Conservation (phyloP, 2,888 invertebrate species). For the Hermaeophaga mercurialis region DNA sequence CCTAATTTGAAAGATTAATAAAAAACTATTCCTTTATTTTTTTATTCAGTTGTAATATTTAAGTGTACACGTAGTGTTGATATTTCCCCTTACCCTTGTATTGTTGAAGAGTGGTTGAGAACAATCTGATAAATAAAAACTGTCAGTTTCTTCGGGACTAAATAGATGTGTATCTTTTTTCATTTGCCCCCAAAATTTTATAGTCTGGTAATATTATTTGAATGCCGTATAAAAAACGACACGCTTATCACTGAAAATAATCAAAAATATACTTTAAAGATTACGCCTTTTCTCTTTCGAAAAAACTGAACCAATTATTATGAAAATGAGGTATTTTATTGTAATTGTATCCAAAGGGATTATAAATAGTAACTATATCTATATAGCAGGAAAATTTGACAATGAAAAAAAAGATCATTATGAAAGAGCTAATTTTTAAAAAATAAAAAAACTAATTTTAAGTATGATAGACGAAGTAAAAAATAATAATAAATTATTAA, state of each 20-base stretch:
- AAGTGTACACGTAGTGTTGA: not conserved
- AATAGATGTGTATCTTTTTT: constrained; percentile 5
- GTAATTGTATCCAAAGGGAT: no score
- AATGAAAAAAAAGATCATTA: no score
- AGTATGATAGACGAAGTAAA: no score
- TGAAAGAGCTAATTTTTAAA: no score
- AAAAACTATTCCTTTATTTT: not conserved
- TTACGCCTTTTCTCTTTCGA: no score
- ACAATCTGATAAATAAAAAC: not conserved
- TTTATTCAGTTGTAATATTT: not conserved
- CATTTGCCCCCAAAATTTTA: not conserved
- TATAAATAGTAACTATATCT: no score
- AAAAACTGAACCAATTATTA: no score
- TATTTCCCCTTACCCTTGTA: not conserved
- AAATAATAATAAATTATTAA: no score
- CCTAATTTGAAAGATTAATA: not conserved
- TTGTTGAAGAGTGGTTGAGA: not conserved
- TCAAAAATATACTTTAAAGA: not conserved
- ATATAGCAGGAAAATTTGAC: no score
- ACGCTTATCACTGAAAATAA: not conserved
- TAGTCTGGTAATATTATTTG: not conserved
- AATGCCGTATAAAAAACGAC: not conserved
- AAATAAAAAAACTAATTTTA: no score
- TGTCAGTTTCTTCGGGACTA: not conserved
- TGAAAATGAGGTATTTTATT: no score